Evolutionary conservation across 2,888 invertebrate species (phyloP), one percentile per base, ranked within the genome.

Genomic region (Eucera pruinosa): DNA sequence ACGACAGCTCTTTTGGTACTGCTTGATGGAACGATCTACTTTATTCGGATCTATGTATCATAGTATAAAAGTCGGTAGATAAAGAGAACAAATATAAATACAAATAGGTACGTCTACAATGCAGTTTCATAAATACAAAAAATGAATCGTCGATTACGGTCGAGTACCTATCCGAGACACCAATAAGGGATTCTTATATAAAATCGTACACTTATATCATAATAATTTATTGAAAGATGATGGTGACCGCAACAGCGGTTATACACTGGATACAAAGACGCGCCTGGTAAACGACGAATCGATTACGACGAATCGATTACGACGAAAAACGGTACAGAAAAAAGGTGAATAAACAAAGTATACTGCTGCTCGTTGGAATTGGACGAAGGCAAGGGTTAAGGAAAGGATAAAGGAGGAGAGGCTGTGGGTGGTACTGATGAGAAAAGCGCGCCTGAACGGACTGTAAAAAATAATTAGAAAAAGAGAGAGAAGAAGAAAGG

Each of bases 221-320:
- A 89, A 89, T 89, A 89, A 89, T 89, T 89, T 89, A 89, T 89
- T 89, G 84, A 89, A 86, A 88, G 84, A 87, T 87, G 86, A 82
- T 81, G 82, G 81, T 82, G 82, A 65, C 87, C 86, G 86, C 86
- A 55, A 25, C 54, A 67, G 82, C 86, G 83, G 85, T 80, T 78
- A 84, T 88, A 88, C 88, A 88, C 76, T 85, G 87, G 82, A 87
- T 80, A 84, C 62, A 82, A 86, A 66, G 82, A 83, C 86, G 86
- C 87, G 85, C 82, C 72, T 78, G 67, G 68, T 67, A 69, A 78
- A 75, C 74, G 64, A 60, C 69, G 66, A 69, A 79, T 65, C 45
- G 25, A 36, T 30, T 30, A 30, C 6, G 6, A 30, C 2, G 6
- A 30, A 30, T 2, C 2, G 6, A 30, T 5, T 5, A 30, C 4